Conservation (phyloP, 1,140 invertebrate genomes). For the Arion vulgaris region DNA sequence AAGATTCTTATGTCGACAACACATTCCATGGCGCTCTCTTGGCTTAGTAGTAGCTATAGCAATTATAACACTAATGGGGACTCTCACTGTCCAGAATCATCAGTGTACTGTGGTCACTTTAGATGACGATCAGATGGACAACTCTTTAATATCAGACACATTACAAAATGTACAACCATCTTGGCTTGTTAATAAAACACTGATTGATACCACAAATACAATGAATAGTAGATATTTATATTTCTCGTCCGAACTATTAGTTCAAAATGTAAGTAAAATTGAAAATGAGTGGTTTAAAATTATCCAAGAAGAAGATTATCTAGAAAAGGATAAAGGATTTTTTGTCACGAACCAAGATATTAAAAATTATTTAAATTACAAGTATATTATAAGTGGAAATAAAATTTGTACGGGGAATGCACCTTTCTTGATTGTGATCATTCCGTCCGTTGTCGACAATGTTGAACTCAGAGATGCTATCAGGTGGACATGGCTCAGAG, state of each 20-base stretch:
- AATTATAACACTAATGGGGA: not conserved
- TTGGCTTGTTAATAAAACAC: not conserved
- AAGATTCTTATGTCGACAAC: not conserved
- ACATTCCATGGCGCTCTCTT: not conserved
- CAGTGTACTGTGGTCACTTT: not conserved
- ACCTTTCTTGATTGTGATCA: slow-evolving; percentile 14
- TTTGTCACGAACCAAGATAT: not conserved
- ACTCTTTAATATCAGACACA: no score
- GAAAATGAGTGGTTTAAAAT: not conserved
- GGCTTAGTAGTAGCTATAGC: not conserved
- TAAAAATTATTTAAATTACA: not conserved
- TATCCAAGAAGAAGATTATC: not conserved
- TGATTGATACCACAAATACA: not conserved
- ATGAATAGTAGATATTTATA: not conserved
- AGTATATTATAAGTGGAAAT: not conserved
- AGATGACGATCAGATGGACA: no score
- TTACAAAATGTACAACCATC: not conserved
- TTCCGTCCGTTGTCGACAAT: slow-evolving; percentile 12
- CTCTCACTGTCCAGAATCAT: not conserved
- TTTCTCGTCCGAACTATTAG: not conserved
- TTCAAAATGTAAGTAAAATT: not conserved
- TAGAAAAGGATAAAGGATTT: not conserved
- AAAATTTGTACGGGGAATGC: not conserved
- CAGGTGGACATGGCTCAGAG: slow-evolving; percentile 14
- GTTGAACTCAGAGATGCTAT: not conserved